Evolutionary conservation across 2,888 invertebrate species (phyloP).

Genomic region (Eretmocerus hayati): DNA sequence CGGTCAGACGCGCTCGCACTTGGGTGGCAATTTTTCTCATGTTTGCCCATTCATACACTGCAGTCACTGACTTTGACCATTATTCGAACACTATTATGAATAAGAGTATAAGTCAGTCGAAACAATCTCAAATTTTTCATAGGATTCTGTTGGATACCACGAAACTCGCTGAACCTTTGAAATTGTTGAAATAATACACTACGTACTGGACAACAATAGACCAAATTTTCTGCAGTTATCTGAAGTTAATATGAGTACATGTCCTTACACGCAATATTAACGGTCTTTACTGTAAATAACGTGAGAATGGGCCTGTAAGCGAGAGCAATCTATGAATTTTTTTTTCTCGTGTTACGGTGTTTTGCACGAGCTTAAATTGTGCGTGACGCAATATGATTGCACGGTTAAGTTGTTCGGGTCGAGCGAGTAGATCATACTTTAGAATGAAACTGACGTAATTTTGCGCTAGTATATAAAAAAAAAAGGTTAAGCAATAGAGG

Average conservation of each 20-base stretch:
- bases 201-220: too few species aligned
- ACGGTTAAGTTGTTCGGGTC: constrained; percentile 5
- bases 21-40: too few species aligned
- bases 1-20: too few species aligned
- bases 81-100: too few species aligned
- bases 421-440: constrained; percentile 4
- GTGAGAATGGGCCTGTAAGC: constrained; percentile 9
- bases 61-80: too few species aligned
- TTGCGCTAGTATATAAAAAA: not conserved
- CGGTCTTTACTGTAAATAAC: constrained; percentile 13
- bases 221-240: too few species aligned
- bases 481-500: not conserved
- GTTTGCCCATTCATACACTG: too few species aligned
- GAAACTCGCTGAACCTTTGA: too few species aligned
- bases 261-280: constrained; percentile 13
- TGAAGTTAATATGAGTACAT: constrained; percentile 4
- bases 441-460: not conserved
- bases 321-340: not conserved
- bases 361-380: constrained; percentile 1
- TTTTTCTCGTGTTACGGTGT: not conserved
- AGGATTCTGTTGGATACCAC: too few species aligned
- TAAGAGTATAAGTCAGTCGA: too few species aligned
- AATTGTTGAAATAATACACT: too few species aligned
- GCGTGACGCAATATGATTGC: constrained; percentile 2
- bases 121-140: too few species aligned